These are phyloP conservation scores for Tenodera sinensis DNA, from an alignment of 2,888 invertebrate species.

Conservation along the genomic window DNA sequence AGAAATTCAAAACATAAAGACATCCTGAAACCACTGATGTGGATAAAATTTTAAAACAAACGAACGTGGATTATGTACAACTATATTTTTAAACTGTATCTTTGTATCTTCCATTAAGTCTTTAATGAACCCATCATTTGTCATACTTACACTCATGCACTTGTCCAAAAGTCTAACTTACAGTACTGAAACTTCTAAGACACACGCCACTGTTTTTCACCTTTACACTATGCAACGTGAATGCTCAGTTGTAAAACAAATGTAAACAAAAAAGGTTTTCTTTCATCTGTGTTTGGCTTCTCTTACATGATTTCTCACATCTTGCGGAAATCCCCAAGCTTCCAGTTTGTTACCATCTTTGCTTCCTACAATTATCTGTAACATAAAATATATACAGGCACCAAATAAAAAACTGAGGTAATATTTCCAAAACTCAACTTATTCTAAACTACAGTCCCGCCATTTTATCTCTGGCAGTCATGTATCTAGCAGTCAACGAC, in stretches of 20 bases:
- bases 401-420: too few relatives aligned
- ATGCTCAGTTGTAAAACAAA: not conserved
- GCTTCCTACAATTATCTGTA: constrained; percentile 64
- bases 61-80: not conserved
- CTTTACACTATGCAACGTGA: not conserved
- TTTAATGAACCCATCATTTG: not conserved
- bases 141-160: not conserved
- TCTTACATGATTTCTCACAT: constrained; percentile 21
- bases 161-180: not conserved
- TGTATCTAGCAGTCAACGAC: too few relatives aligned
- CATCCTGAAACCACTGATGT: not conserved
- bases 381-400: constrained; percentile 39
- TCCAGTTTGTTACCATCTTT: constrained; percentile 52
- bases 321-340: constrained; percentile 25
- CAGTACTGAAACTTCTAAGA: not conserved
- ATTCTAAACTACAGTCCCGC: too few relatives aligned
- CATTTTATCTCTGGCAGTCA: too few relatives aligned
- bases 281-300: constrained; percentile 25
- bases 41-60: not conserved
- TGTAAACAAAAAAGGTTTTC: not conserved
- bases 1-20: not conserved
- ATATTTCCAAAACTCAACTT: too few relatives aligned
- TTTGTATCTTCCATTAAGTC: not conserved
- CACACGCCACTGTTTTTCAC: not conserved
- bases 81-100: not conserved